Conservation (phyloP, 2,888 invertebrate genomes). For the Yponomeuta sedellus region DNA sequence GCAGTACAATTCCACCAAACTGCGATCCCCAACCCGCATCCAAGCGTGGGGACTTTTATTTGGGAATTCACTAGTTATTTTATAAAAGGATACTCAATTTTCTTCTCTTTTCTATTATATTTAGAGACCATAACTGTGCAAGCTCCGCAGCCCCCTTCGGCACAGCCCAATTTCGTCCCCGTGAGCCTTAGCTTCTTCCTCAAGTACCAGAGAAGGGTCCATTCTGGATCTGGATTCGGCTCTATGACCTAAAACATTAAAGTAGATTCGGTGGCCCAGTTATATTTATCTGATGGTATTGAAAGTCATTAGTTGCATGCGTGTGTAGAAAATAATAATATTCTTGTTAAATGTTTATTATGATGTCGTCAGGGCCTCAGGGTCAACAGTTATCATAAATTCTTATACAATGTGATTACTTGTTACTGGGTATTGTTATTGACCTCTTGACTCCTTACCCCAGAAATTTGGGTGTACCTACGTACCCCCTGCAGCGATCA, state of each 20-base stretch:
- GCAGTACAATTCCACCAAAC: too few species aligned
- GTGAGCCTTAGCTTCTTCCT: constrained; percentile 87
- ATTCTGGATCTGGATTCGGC: constrained; percentile 86
- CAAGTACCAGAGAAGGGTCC: constrained; percentile 89
- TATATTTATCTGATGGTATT: too few species aligned
- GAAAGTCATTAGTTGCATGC: too few species aligned
- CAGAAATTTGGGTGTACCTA: too few species aligned
- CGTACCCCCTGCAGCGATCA: too few species aligned
- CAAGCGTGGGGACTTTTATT: too few species aligned
- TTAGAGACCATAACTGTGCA: constrained; percentile 96
- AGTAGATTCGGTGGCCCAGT: not conserved
- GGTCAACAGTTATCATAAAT: constrained; percentile 31
- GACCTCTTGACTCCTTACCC: not conserved
- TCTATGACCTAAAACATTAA: constrained; percentile 80
- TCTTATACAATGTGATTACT: not conserved
- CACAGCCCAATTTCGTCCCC: constrained; percentile 95
- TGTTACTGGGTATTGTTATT: not conserved
- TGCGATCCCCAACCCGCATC: too few species aligned
- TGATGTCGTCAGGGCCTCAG: constrained; percentile 17
- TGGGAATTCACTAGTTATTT: not conserved
- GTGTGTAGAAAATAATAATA: too few species aligned
- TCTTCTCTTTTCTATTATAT: constrained; percentile 78
- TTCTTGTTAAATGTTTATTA: constrained; percentile 18
- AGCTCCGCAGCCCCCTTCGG: constrained; percentile 97
- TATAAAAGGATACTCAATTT: constrained; percentile 62